phyloP scores from a whole-genome alignment of 2,113 vertebrate species.

The Oostethus manadensis region DNA sequence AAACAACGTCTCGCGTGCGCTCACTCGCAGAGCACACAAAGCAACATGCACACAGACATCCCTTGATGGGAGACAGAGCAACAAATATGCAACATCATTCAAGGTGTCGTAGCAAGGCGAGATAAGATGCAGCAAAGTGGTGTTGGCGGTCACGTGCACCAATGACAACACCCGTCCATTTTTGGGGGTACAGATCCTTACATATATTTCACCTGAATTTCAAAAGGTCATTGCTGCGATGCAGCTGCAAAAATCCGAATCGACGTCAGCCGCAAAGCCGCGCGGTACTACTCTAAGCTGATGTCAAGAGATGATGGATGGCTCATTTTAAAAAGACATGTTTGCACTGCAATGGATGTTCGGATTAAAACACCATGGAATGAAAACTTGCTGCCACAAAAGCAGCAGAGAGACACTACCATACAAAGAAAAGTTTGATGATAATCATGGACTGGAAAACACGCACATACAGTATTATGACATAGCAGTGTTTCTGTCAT shows the following conservation, averaged over 20 bases:
- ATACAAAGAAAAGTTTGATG: too few species aligned
- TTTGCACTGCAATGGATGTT: background rate
- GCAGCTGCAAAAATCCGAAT: slow-evolving; percentile 10
- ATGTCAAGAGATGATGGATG: slow-evolving; percentile 41
- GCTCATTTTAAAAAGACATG: background rate
- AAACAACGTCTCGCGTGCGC: slow-evolving; percentile 47
- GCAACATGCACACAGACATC: slow-evolving; percentile 14
- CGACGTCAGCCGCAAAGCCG: slow-evolving; percentile 9
- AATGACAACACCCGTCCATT: background rate
- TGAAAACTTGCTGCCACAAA: background rate
- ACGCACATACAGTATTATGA: too few species aligned
- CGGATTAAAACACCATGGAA: background rate
- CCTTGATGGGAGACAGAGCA: slow-evolving; percentile 17
- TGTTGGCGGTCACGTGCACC: background rate
- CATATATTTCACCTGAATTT: slow-evolving; percentile 21
- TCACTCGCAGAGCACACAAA: slow-evolving; percentile 9
- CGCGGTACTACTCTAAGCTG: slow-evolving; percentile 11
- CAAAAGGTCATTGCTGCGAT: slow-evolving; percentile 37
- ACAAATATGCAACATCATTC: slow-evolving; percentile 18
- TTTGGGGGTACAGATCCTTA: background rate
- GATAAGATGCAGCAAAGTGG: slow-evolving; percentile 5
- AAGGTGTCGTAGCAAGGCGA: slow-evolving; percentile 13
- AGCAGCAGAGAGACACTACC: slow-evolving; percentile 2
- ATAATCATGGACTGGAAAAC: too few species aligned
- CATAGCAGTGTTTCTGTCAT: too few species aligned